A percentile compares a stretch with the other conserved stretches of the same genome.
phyloP scores from a whole-genome alignment of 2,888 invertebrate genomes.

The Frankliniella fusca region DNA sequence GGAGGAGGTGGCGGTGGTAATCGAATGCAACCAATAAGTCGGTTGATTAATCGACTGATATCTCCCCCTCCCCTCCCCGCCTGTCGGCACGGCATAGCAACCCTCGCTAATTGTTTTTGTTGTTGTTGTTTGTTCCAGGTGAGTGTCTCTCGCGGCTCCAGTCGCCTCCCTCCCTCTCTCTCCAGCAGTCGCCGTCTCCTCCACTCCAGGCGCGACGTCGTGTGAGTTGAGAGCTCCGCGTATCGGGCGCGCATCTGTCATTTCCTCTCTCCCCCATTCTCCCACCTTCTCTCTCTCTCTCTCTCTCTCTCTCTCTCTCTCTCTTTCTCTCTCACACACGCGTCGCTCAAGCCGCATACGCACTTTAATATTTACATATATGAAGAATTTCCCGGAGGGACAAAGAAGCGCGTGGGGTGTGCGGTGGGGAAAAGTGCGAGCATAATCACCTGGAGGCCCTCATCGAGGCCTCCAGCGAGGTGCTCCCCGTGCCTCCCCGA shows the following conservation, averaged over 20 bases:
- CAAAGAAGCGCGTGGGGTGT: neutral
- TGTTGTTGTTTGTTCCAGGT: slow-evolving; percentile 15
- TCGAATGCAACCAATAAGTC: slow-evolving; percentile 18
- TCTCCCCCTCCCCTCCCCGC: neutral
- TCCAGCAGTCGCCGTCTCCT: too few species aligned
- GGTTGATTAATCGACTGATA: neutral
- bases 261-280: neutral
- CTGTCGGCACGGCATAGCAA: neutral
- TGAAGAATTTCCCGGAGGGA: neutral
- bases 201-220: too few species aligned
- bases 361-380: slow-evolving; percentile 15
- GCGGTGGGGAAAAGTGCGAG: neutral
- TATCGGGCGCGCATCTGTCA: neutral
- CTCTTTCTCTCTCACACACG: neutral
- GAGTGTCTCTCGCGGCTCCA: neutral
- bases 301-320: neutral
- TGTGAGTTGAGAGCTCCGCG: neutral
- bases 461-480: too few species aligned
- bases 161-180: too few species aligned
- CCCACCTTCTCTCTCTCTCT: neutral
- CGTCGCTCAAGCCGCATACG: neutral
- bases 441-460: slow-evolving; percentile 7
- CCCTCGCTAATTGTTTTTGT: neutral
- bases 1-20: neutral
- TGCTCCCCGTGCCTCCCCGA: neutral